Conservation (phyloP, 30 jellyfish, hydroid and myxozoan genomes). For the Pseudorhiza aurosa region DNA sequence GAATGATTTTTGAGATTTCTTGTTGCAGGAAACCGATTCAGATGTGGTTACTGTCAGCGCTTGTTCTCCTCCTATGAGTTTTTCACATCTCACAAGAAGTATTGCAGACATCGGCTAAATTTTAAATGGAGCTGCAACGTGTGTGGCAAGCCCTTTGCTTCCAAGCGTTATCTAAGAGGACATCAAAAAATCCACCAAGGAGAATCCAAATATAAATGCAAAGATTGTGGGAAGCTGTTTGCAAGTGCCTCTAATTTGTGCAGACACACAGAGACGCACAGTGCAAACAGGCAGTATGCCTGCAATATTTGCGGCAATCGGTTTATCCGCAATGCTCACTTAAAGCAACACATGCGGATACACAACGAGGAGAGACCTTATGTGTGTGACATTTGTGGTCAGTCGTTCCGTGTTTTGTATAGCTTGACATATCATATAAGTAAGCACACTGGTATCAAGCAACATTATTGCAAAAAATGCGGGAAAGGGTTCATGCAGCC, state of each 20-base stretch:
- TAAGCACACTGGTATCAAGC: slow-evolving; percentile 63
- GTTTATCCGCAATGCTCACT: slow-evolving; percentile 60
- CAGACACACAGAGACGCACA: slow-evolving; percentile 45
- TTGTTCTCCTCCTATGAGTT: slow-evolving; percentile 40
- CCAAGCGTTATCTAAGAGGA: slow-evolving; percentile 50
- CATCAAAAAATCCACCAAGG: slow-evolving; percentile 56
- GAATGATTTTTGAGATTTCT: background rate
- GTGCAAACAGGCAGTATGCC: slow-evolving; percentile 25
- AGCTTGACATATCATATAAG: slow-evolving; percentile 49
- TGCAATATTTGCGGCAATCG: slow-evolving; percentile 43
- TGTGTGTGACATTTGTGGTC: slow-evolving; percentile 65
- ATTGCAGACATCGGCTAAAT: slow-evolving; percentile 42
- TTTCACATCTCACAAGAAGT: slow-evolving; percentile 30
- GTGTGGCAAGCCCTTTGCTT: slow-evolving; percentile 65
- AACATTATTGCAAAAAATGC: slow-evolving; percentile 41
- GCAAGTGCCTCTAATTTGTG: slow-evolving; percentile 65
- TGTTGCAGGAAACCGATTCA: slow-evolving; percentile 35
- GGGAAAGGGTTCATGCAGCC: slow-evolving; percentile 64
- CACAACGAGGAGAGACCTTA: slow-evolving; percentile 67
- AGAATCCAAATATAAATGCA: slow-evolving; percentile 57
- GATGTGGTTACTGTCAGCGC: slow-evolving; percentile 49
- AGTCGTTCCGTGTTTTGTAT: slow-evolving; percentile 57
- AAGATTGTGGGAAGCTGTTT: slow-evolving; percentile 47
- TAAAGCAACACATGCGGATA: slow-evolving; percentile 55
- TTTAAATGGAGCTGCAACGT: slow-evolving; percentile 50